phyloP scores from a whole-genome alignment of 92 coral and sea anemone species.

The Zoanthus solanderi region DNA sequence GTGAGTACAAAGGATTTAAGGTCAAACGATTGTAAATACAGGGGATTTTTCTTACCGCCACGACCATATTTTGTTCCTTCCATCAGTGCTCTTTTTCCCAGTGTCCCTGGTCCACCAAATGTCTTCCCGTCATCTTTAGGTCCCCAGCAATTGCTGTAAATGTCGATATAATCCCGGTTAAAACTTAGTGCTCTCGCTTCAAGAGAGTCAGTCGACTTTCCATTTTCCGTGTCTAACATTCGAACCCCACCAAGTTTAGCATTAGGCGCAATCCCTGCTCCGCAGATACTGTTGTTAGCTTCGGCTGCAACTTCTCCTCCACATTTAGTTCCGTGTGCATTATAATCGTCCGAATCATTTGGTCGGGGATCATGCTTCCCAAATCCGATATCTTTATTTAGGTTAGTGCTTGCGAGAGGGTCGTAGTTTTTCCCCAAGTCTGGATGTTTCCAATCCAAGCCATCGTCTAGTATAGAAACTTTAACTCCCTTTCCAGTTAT shows the following conservation, averaged over 20 bases:
- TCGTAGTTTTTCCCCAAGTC: conserved; percentile 91
- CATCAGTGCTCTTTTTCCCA: conserved; percentile 79
- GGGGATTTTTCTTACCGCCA: conserved; percentile 61
- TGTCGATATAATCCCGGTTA: conserved; percentile 88
- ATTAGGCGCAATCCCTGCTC: conserved; percentile 92
- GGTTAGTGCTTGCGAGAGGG: conserved; percentile 84
- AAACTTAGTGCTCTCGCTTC: conserved; percentile 91
- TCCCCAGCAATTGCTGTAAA: conserved; percentile 98
- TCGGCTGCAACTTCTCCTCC: conserved; percentile 94
- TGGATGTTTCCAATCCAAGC: conserved; percentile 86
- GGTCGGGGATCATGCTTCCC: conserved; percentile 81
- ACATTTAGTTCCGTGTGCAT: conserved; percentile 97
- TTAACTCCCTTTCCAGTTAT: conserved; percentile 85
- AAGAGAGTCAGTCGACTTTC: conserved; percentile 85
- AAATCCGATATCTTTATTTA: conserved; percentile 59
- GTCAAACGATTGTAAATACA: neutral
- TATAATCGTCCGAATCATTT: conserved; percentile 87
- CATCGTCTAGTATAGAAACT: conserved; percentile 91
- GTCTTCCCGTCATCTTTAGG: conserved; percentile 99
- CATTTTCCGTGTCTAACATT: conserved; percentile 82
- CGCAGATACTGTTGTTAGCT: conserved; percentile 89
- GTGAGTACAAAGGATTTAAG: neutral
- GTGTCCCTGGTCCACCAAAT: conserved; percentile 91
- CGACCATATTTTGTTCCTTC: conserved; percentile 91
- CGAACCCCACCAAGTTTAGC: conserved; percentile 92